Base-by-base conservation (phyloP, 2,797 vertebrate genomes). In the Scyliorhinus canicula region DNA sequence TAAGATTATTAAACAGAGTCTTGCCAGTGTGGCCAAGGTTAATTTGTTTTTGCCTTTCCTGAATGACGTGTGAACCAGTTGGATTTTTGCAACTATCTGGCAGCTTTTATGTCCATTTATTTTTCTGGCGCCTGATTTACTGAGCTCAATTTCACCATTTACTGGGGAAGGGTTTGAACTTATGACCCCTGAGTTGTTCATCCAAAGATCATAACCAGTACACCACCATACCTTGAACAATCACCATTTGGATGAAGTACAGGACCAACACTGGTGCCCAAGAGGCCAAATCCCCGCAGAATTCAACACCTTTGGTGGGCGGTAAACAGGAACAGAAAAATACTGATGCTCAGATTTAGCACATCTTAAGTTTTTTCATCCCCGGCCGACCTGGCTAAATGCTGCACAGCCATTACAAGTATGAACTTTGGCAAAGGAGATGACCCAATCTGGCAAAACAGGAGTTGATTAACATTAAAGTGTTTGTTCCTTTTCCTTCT, bases 401-500 rank as follows among this genome's bases (percentile, higher is more conserved):
- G 11, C 40, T 44, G 57, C 40, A 26, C 19, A 65, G 57, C 40
- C 57, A 63, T 91, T 65, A 91, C n/a, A 63, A 26, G 57, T 65
- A 44, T 65, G 88, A 91, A 65, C n/a, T 91, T 63, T 91, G 88
- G 88, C 88, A 91, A 40, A 0, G 88, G 88, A 65, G 9, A 65
- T 40, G n/a, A n/a, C 60, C n/a, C n/a, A 91, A 65, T 91, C 60
- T 26, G 7, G 88, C n/a, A 91, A 91, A 65, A 91, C 88, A 91
- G 88, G 60, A 63, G 88, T 91, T 63, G 19, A 57, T 91, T 63
- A 60, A 63, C 88, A 65, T 4, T 60, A 91, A 44, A 65, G 24
- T 44, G 60, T 65, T 91, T 6, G 21, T 91, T 91, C 40, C 88
- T 44, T 40, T 65, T 40, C 88, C 60, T 91, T 63, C 88, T 91